Evolutionary conservation across 2,797 vertebrate species (phyloP).

Genomic region (Avahi laniger): DNA sequence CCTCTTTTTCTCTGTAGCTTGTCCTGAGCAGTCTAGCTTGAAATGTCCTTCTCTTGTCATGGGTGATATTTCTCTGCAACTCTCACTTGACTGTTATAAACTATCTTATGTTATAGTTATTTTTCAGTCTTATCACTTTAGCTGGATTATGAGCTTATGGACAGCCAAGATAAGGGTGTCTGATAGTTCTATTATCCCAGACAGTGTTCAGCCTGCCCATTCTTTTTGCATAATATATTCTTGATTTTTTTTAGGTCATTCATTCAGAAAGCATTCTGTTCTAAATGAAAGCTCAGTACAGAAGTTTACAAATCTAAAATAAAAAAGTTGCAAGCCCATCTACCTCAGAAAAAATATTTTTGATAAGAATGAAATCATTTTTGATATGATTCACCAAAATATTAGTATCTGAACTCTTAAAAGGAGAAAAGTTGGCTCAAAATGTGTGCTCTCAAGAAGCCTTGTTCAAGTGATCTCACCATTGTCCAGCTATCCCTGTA

Average conservation of each 20-base stretch:
- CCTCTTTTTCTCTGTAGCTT: neutral
- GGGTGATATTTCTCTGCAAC: neutral
- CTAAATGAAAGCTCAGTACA: neutral
- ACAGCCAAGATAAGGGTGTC: conserved; percentile 15
- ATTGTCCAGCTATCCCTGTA: neutral
- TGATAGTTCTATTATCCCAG: neutral
- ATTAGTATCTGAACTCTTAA: neutral
- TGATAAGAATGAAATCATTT: conserved; percentile 10
- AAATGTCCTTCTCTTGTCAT: neutral
- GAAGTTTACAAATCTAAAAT: conserved; percentile 7
- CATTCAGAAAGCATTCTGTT: neutral
- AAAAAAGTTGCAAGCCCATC: neutral
- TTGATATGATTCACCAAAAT: conserved; percentile 3
- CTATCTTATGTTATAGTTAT: neutral
- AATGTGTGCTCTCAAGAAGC: neutral
- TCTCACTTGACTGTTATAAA: neutral
- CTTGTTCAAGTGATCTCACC: neutral
- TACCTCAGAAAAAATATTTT: neutral
- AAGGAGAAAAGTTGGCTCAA: neutral
- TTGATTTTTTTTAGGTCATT: neutral
- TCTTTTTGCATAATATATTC: conserved; percentile 2
- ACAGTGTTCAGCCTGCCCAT: neutral
- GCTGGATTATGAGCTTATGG: neutral
- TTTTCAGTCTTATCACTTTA: neutral
- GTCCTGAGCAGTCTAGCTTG: neutral